Conservation (phyloP, 2,113 vertebrate genomes). For the Stegostoma tigrinum region DNA sequence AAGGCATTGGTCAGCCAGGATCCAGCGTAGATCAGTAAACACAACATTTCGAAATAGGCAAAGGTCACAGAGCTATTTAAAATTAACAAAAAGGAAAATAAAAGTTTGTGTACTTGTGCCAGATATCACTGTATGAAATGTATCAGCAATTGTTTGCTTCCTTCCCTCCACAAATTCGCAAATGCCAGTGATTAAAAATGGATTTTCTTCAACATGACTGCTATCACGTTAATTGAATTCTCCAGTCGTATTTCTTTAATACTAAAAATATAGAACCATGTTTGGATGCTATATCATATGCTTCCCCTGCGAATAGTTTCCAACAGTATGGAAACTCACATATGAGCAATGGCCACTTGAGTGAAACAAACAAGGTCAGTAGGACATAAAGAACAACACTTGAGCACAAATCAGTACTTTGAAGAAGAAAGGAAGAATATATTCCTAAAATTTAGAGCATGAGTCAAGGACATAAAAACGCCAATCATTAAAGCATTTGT, state of each 20-base stretch:
- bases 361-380: not conserved
- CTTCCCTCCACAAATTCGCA: not conserved
- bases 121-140: not conserved
- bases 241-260: not conserved
- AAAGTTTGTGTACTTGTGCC: not conserved
- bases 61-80: not conserved
- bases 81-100: not conserved
- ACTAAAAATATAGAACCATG: not conserved
- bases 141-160: not conserved
- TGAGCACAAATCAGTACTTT: not conserved
- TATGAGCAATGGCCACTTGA: not conserved
- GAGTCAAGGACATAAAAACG: not conserved
- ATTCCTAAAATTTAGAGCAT: not conserved
- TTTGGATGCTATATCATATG: too few relatives aligned
- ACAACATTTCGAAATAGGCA: not conserved
- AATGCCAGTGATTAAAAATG: not conserved
- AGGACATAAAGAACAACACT: not conserved
- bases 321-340: not conserved
- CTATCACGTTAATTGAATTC: not conserved
- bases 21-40: too few relatives aligned
- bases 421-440: not conserved
- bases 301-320: too few relatives aligned
- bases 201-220: not conserved
- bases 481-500: not conserved
- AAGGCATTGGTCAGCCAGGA: too few relatives aligned